phyloP scores from a whole-genome alignment of 2,797 vertebrate genomes.

The Etheostoma nigrum region DNA sequence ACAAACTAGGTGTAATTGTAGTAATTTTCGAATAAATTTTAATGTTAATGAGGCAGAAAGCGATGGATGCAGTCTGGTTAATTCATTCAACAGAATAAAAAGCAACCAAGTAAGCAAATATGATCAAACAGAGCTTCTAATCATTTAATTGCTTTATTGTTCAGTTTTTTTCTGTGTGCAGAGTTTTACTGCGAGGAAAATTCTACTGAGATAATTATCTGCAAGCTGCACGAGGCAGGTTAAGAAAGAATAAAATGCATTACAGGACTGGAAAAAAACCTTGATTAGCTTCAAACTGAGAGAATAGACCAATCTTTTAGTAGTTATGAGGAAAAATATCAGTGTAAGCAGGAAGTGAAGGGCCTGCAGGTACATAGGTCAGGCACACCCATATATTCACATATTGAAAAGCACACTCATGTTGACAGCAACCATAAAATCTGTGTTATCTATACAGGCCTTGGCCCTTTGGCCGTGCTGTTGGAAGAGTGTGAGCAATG shows the following conservation, averaged over 20 bases:
- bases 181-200: slow-evolving; percentile 72
- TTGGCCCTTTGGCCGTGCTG: slow-evolving; percentile 82
- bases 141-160: slow-evolving; percentile 71
- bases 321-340: slow-evolving; percentile 51
- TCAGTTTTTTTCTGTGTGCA: slow-evolving; percentile 47
- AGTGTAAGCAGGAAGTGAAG: slow-evolving; percentile 58
- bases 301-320: slow-evolving; percentile 17
- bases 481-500: slow-evolving; percentile 71
- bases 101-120: slow-evolving; percentile 4
- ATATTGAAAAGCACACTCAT: slow-evolving; percentile 72
- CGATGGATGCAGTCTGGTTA: slow-evolving; percentile 2
- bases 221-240: slow-evolving; percentile 1
- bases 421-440: slow-evolving; percentile 85
- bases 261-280: slow-evolving; percentile 2
- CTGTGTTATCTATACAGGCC: slow-evolving; percentile 82
- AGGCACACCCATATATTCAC: slow-evolving; percentile 82
- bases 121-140: slow-evolving; percentile 22
- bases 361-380: slow-evolving; percentile 65
- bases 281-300: neutral
- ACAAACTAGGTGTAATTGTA: neutral
- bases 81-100: slow-evolving; percentile 23
- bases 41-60: neutral
- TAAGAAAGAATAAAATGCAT: slow-evolving; percentile 3
- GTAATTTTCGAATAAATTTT: neutral
- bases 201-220: slow-evolving; percentile 53